phyloP scores from a whole-genome alignment of 2,113 vertebrate genomes.

The Triplophysa siluroides region DNA sequence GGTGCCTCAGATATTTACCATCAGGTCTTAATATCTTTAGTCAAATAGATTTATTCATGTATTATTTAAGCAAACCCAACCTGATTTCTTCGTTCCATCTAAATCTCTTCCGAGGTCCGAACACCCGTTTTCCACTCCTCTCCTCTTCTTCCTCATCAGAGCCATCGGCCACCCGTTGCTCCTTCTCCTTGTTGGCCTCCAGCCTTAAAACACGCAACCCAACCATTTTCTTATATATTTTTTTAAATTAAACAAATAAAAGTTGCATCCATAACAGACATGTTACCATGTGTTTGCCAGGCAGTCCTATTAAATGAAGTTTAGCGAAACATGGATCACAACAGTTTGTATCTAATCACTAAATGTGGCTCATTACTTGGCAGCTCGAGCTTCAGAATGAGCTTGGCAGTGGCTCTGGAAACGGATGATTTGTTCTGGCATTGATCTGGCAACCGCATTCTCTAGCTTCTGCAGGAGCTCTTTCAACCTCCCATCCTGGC shows the following conservation, averaged over 20 bases:
- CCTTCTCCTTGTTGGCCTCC: slow-evolving; percentile 85
- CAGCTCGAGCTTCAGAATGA: slow-evolving; percentile 82
- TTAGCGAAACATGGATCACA: background rate
- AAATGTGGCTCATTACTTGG: slow-evolving; percentile 77
- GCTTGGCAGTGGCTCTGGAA: slow-evolving; percentile 85
- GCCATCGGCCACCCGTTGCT: slow-evolving; percentile 73
- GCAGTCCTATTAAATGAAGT: background rate
- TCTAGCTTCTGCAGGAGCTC: slow-evolving; percentile 86
- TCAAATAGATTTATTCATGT: too few relatives aligned
- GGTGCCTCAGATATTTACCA: too few relatives aligned
- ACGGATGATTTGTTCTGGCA: slow-evolving; percentile 88
- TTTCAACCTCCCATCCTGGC: slow-evolving; percentile 75
- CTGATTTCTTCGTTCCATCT: slow-evolving; percentile 93
- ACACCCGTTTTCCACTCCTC: slow-evolving; percentile 76
- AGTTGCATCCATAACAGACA: background rate
- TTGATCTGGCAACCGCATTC: slow-evolving; percentile 83
- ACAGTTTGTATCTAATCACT: background rate
- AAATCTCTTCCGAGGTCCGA: slow-evolving; percentile 88
- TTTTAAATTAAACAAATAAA: background rate
- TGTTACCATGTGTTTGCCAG: background rate
- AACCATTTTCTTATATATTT: too few relatives aligned
- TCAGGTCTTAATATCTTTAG: background rate
- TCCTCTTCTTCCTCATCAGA: slow-evolving; percentile 83
- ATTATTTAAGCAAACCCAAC: slow-evolving; percentile 53
- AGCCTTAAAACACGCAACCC: slow-evolving; percentile 68